Evolutionary conservation across 2,113 vertebrate species (phyloP).

Genomic region (Gallinago paraguaiae): DNA sequence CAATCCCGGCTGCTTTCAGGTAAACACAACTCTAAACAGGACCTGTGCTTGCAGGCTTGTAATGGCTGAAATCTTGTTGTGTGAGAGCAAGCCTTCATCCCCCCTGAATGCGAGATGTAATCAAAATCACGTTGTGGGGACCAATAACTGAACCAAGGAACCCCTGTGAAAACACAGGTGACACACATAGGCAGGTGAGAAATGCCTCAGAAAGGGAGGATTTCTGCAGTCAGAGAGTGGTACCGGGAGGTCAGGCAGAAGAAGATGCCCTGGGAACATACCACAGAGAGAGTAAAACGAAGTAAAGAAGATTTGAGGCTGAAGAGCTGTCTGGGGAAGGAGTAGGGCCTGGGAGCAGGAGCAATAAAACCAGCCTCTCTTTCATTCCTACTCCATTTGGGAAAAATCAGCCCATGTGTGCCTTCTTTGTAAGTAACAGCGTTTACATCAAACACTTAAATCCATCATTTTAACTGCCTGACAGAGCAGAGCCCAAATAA

Average conservation of each 20-base stretch:
- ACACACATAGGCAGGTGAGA: neutral
- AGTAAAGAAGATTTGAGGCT: neutral
- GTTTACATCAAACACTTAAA: neutral
- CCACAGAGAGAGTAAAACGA: neutral
- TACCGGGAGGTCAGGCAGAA: neutral
- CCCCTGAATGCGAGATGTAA: fast-evolving
- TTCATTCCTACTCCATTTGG: neutral
- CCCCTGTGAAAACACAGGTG: neutral
- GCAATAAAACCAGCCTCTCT: neutral
- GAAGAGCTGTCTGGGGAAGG: neutral
- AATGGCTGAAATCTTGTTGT: neutral
- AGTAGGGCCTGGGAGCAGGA: neutral
- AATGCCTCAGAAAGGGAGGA: neutral
- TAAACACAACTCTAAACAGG: neutral
- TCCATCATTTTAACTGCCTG: neutral
- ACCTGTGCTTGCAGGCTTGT: neutral
- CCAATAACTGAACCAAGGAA: neutral
- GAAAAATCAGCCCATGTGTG: neutral
- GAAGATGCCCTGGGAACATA: neutral
- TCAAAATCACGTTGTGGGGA: neutral
- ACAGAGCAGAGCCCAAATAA: neutral
- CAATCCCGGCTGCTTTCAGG: neutral
- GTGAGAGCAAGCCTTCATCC: neutral
- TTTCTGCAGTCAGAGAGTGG: neutral
- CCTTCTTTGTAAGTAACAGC: neutral